phyloP scores from a whole-genome alignment of 2,888 invertebrate genomes.

The Stenodema calcarata region DNA sequence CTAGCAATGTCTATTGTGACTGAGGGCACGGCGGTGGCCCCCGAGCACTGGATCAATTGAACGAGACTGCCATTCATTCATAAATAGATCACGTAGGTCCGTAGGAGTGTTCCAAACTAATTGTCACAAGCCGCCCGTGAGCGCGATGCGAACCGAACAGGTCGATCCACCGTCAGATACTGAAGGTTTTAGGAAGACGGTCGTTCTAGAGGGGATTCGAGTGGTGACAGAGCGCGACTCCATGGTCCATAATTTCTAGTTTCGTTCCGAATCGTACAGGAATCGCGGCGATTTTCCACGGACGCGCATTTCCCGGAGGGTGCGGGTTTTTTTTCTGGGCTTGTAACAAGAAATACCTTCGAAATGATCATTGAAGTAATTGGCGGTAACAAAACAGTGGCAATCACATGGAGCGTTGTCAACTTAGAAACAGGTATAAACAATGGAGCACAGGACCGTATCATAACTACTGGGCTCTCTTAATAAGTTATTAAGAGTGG shows the following conservation, averaged over 20 bases:
- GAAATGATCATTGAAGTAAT: too few species aligned
- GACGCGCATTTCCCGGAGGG: not conserved
- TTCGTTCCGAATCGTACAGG: not conserved
- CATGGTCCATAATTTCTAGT: not conserved
- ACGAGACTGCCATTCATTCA: not conserved
- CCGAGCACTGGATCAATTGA: not conserved
- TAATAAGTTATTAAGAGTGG: too few species aligned
- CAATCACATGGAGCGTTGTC: too few species aligned
- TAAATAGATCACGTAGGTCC: not conserved
- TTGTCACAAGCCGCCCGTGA: not conserved
- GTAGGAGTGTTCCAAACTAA: not conserved
- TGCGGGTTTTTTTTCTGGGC: too few species aligned
- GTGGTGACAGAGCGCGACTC: not conserved
- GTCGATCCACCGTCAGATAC: not conserved
- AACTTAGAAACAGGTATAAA: too few species aligned
- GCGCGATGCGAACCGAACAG: not conserved
- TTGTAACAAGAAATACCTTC: too few species aligned
- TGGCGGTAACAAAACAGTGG: too few species aligned
- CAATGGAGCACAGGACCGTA: too few species aligned
- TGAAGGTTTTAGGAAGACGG: not conserved
- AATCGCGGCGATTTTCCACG: not conserved
- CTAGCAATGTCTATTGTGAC: not conserved
- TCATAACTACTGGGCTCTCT: too few species aligned
- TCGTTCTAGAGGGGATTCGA: not conserved
- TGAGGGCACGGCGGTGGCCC: not conserved